Evolutionary conservation across 2,797 vertebrate species (phyloP), one percentile per base, ranked within the genome.

Genomic region (Siniperca undulata): DNA sequence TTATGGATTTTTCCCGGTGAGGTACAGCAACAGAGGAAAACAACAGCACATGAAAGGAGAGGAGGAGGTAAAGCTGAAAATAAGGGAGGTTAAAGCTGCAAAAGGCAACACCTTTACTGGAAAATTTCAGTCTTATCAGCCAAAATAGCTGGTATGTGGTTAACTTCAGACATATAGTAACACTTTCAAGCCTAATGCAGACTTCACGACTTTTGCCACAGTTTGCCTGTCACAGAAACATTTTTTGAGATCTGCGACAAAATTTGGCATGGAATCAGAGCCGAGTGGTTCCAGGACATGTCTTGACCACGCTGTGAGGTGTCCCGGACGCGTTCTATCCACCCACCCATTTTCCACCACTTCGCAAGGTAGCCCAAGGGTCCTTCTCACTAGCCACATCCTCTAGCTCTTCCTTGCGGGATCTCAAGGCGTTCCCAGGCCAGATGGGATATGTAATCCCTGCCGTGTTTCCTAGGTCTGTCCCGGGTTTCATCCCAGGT

Each of bases 1-100:
- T 53, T 74, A 85, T 86, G 11, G 80, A 86, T 88, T 85, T 81
- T 70, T 74, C 66, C 13, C 24, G 0, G 22, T 38, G 62, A 74
- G 74, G 27, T 16, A 9, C 48, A 64, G 52, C 20, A 64, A 48
- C 38, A 19, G 38, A 72, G n/a, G 14, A 50, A 55, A 77, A 58
- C 59, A 82, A 36, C 34, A 27, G 30, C n/a, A 46, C 42, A 66
- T 77, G 30, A 65, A 36, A 34, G 8, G 46, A 50, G 20, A 48
- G 36, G 34, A 50, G 60, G 20, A 68, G 59, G 56, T 4, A n/a
- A 19, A 58, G 46, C 36, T 67, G 44, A 44, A 24, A 74, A 60
- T 17, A 27, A 53, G 24, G 3, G 40, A 62, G 14, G 17, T n/a
- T 44, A 58, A 53, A 61, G 42, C 48, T 46, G 62, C 30, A 17